Evolutionary conservation across 2,888 invertebrate genomes (phyloP).

Genomic region (Rhopalosiphum nymphaeae): DNA sequence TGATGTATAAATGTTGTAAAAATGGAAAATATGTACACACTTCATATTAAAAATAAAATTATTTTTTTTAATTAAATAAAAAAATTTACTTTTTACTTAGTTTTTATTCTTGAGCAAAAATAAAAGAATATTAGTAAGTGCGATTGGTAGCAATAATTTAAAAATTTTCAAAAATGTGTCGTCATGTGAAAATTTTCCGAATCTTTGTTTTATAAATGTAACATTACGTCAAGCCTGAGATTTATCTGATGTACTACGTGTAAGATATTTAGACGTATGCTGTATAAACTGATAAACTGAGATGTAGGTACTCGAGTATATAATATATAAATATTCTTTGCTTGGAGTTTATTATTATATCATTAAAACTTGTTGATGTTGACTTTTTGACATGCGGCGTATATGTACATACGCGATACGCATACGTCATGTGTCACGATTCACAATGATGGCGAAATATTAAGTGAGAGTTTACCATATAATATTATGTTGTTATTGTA

Average conservation of each 20-base stretch:
- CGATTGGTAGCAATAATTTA: too few relatives aligned
- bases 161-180: too few relatives aligned
- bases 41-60: too few relatives aligned
- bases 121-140: too few relatives aligned
- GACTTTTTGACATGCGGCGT: background rate
- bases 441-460: background rate
- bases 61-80: too few relatives aligned
- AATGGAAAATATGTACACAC: too few relatives aligned
- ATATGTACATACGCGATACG: background rate
- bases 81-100: too few relatives aligned
- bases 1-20: too few relatives aligned
- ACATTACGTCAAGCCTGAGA: background rate
- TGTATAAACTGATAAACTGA: background rate
- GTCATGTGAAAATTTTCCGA: too few relatives aligned
- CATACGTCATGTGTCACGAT: background rate
- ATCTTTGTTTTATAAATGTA: too few relatives aligned
- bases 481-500: background rate
- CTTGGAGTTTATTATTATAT: background rate
- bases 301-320: background rate
- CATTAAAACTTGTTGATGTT: background rate
- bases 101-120: too few relatives aligned
- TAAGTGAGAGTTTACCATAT: background rate
- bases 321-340: background rate
- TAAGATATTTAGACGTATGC: background rate
- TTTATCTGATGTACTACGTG: background rate